Base-by-base conservation (phyloP, 2,797 vertebrate genomes). In the Epinephelus malabaricus region DNA sequence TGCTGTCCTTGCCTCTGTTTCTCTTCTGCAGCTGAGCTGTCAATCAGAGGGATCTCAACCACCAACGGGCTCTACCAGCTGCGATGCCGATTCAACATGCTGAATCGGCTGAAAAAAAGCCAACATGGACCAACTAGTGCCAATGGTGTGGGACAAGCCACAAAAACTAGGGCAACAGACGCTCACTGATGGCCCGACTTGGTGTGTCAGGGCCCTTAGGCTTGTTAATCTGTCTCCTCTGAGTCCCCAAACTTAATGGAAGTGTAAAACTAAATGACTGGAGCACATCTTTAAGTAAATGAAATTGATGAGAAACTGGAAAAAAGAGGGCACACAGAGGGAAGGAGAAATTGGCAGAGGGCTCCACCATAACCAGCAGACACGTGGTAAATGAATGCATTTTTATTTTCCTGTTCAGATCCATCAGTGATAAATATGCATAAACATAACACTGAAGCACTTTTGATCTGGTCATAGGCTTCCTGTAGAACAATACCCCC, bases 381-480 rank as follows among this genome's bases (percentile, higher is more conserved):
- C 30, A 25, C 59, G 19, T 25, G 17, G 6, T 56, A 9, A 14
- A 55, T 40, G 17, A 72, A 23, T 49, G 30, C 2, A 64, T 59
- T 69, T 64, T 34, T 23, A 67, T 67, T 81, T 43, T 21, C 45
- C 51, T 67, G 13, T 81, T 64, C 67, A 54, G 6, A 54, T 60
- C 18, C 69, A 59, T 76, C 53, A 34, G 13, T 67, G n/a, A 78
- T 17, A 69, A 38, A 75, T 25, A 69, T 4, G 7, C 40, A 71
- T 19, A 65, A 43, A 53, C 17, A 56, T 38, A 66, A 80, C 45
- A 71, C 17, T 56, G 54, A 71, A 69, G 19, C n/a, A 69, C 46
- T 63, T 72, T 60, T 71, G 61, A 67, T 79, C 64, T 1, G 3
- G 53, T 66, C 69, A 45, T 3, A 34, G 81, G 47, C 47, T 7